Conservation (phyloP, 2,797 vertebrate species). For the Syncerus caffer region DNA sequence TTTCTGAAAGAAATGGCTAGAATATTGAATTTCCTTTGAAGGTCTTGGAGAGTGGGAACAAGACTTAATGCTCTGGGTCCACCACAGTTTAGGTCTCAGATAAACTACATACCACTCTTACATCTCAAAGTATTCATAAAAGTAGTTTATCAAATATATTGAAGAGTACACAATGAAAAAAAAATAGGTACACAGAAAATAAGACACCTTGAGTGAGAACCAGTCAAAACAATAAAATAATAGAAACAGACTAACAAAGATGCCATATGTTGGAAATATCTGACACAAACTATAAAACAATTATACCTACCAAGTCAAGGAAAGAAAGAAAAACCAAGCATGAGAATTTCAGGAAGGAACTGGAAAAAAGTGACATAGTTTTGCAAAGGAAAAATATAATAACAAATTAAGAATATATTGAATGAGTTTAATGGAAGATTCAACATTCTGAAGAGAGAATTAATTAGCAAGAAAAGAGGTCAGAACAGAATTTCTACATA, state of each 20-base stretch:
- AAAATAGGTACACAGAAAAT: background rate
- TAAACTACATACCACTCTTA: background rate
- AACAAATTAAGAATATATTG: background rate
- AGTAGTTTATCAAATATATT: background rate
- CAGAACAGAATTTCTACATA: background rate
- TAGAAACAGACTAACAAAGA: background rate
- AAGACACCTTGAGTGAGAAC: background rate
- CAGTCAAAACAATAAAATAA: background rate
- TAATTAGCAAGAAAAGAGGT: background rate
- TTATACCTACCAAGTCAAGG: background rate
- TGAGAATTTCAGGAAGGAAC: background rate
- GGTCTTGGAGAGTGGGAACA: background rate
- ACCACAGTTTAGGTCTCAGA: background rate
- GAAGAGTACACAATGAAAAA: background rate
- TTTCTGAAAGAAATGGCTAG: background rate
- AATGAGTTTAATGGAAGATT: constrained; percentile 16
- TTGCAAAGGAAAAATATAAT: constrained; percentile 1
- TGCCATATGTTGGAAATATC: background rate
- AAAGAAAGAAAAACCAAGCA: background rate
- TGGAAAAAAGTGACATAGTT: background rate
- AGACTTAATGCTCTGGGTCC: background rate
- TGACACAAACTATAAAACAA: background rate
- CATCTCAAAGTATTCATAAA: background rate
- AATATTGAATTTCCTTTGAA: background rate
- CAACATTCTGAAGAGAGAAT: constrained; percentile 21